Evolutionary conservation across 2,888 invertebrate species (phyloP).

Genomic region (Bruchidius siliquastri): DNA sequence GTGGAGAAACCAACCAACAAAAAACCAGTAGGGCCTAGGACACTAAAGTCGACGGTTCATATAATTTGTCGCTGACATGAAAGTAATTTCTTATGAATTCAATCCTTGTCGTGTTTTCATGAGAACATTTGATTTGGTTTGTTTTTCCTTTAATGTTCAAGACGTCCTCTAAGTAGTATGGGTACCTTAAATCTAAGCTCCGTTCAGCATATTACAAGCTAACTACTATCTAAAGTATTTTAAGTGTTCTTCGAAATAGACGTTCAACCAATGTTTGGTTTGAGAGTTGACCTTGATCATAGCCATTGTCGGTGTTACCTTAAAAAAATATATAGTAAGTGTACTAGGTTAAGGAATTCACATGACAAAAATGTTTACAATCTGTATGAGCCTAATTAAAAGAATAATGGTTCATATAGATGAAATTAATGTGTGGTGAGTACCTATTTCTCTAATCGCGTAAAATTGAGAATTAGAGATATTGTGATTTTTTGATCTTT

Average conservation of each 20-base stretch:
- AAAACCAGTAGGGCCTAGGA: neutral
- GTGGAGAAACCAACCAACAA: neutral
- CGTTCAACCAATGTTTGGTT: conserved; percentile 14
- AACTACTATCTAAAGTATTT: conserved; percentile 29
- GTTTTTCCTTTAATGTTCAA: neutral
- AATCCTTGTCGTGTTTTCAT: neutral
- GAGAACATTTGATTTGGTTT: neutral
- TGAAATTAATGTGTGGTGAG: no score
- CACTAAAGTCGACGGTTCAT: neutral
- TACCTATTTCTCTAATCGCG: no score
- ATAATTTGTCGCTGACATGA: neutral
- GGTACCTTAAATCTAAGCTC: conserved; percentile 31
- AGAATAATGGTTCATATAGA: no score
- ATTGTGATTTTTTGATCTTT: no score
- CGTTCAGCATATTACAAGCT: conserved; percentile 28
- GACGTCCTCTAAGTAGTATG: conserved; percentile 16
- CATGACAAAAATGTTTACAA: no score
- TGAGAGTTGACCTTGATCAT: conserved; percentile 27
- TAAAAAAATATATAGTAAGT: neutral
- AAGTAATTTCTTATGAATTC: neutral
- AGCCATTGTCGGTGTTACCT: conserved; percentile 27
- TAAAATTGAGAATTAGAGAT: no score
- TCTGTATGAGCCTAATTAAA: no score
- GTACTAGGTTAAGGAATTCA: neutral
- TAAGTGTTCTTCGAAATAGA: conserved; percentile 15